These are phyloP conservation scores for Drosophila putrida DNA, from an alignment of 2,888 invertebrate genomes.

Conservation along the genomic window DNA sequence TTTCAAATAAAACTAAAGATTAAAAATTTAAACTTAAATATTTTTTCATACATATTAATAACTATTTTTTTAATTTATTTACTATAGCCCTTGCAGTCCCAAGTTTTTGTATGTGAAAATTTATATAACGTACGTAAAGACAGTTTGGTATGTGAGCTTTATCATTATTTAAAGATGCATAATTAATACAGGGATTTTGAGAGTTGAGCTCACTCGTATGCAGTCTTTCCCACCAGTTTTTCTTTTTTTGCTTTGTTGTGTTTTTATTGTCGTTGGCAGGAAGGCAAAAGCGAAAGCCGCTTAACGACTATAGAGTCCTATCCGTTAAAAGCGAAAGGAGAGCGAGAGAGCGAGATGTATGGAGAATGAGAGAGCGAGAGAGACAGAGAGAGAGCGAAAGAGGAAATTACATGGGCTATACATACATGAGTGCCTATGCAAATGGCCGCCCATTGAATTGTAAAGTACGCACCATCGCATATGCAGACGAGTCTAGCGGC, in stretches of 20 bases:
- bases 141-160: too few species aligned
- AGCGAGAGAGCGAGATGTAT: neutral
- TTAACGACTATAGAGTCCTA: constrained; percentile 62
- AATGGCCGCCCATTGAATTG: constrained; percentile 73
- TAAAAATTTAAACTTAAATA: too few species aligned
- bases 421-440: constrained; percentile 63
- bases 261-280: constrained; percentile 47
- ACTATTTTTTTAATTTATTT: too few species aligned
- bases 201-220: neutral
- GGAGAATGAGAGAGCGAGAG: neutral
- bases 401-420: constrained; percentile 55
- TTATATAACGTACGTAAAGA: too few species aligned
- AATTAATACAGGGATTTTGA: too few species aligned
- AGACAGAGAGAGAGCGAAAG: neutral
- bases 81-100: too few species aligned
- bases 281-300: constrained; percentile 68
- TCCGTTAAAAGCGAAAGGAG: constrained; percentile 1
- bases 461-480: constrained; percentile 68
- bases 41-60: too few species aligned
- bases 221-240: too few species aligned
- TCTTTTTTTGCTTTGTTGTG: constrained; percentile 10
- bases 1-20: too few species aligned
- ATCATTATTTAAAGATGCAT: too few species aligned
- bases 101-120: too few species aligned
- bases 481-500: constrained; percentile 49